phyloP scores from a whole-genome alignment of 2,113 vertebrate genomes.

The Candoia aspera region DNA sequence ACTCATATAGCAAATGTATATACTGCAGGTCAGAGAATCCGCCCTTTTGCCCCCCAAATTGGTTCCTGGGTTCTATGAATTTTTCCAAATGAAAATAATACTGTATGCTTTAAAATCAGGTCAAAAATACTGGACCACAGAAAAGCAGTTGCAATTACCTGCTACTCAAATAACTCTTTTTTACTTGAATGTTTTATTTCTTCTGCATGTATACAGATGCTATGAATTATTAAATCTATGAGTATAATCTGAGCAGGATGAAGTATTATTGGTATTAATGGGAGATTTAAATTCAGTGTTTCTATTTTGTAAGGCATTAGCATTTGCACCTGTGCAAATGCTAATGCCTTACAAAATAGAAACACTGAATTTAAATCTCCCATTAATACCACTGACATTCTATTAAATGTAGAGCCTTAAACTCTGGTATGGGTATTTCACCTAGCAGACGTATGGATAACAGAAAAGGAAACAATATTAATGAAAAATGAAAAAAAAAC shows the following conservation, averaged over 20 bases:
- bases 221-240: neutral
- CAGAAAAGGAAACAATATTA: neutral
- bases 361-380: neutral
- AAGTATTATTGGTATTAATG: neutral
- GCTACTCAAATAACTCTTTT: neutral
- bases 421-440: neutral
- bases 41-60: neutral
- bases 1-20: constrained; percentile 17
- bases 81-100: constrained; percentile 1
- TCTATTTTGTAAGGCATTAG: neutral
- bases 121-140: neutral
- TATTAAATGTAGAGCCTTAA: neutral
- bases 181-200: neutral
- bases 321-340: neutral
- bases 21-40: accelerated
- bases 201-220: neutral
- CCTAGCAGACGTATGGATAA: neutral
- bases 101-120: neutral
- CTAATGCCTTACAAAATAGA: neutral
- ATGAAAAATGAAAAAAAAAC: neutral
- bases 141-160: neutral
- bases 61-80: neutral
- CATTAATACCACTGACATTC: neutral
- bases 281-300: neutral
- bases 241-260: neutral